A percentile compares a stretch with the other conserved stretches of the same genome.
Evolutionary conservation across 2,797 vertebrate species (phyloP).

Genomic region (Enteromius argenteus): DNA sequence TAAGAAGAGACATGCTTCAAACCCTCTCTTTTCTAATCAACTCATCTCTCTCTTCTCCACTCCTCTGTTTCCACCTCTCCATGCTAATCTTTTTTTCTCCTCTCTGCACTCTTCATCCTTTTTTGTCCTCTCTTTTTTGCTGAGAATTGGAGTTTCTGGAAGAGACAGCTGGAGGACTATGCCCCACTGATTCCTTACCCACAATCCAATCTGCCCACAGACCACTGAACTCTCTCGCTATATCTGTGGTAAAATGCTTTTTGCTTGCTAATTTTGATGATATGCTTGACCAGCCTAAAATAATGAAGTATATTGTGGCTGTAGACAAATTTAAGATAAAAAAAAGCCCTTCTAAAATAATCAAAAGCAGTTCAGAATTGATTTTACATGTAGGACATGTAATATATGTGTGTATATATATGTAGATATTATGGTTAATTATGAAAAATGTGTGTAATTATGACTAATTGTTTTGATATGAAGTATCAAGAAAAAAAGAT

Average conservation of each 20-base stretch:
- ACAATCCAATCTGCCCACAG: constrained; percentile 48
- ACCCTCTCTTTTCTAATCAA: constrained; percentile 27
- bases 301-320: constrained; percentile 1
- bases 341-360: not conserved
- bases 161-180: constrained; percentile 44
- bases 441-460: not conserved
- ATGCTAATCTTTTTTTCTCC: constrained; percentile 20
- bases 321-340: not conserved
- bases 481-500: not conserved
- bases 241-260: constrained; percentile 11
- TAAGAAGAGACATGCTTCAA: constrained; percentile 3
- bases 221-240: constrained; percentile 20
- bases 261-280: constrained; percentile 4
- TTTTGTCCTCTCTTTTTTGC: constrained; percentile 23
- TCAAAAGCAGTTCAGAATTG: not conserved
- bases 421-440: not conserved
- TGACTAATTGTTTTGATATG: not conserved
- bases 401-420: too few species aligned
- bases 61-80: not conserved
- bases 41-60: constrained; percentile 5
- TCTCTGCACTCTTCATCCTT: not conserved
- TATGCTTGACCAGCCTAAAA: constrained; percentile 19
- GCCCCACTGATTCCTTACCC: constrained; percentile 39
- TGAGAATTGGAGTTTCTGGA: constrained; percentile 26
- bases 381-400: not conserved